phyloP scores from a whole-genome alignment of 2,113 vertebrate genomes.

The Theristicus caerulescens region DNA sequence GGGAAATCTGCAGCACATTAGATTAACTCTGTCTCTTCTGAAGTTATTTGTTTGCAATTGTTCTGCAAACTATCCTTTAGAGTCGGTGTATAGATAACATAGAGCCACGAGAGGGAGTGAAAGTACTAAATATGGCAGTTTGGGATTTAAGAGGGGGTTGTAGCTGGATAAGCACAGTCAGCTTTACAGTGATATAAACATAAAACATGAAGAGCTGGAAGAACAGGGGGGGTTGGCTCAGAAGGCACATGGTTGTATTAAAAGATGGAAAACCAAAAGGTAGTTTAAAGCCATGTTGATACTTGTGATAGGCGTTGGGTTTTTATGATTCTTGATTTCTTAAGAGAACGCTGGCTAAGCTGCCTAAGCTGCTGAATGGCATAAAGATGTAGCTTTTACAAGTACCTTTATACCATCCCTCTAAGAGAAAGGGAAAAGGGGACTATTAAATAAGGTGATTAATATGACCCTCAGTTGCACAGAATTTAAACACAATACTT shows the following conservation, averaged over 20 bases:
- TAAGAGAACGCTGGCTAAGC: neutral
- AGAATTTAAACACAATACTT: neutral
- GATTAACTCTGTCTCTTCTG: too few species aligned
- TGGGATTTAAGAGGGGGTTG: neutral
- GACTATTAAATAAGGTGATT: neutral
- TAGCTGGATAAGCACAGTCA: neutral
- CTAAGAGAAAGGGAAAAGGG: neutral
- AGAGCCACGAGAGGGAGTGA: conserved; percentile 49
- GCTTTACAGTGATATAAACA: neutral
- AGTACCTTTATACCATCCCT: neutral
- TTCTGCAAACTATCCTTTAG: neutral
- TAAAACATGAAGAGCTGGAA: neutral
- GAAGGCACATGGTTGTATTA: neutral
- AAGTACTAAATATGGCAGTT: neutral
- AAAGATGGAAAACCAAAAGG: neutral
- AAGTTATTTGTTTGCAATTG: neutral
- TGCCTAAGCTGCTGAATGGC: neutral
- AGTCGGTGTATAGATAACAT: fast-evolving
- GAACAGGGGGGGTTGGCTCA: neutral
- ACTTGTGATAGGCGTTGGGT: neutral
- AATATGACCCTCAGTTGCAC: neutral
- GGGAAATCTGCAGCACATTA: neutral
- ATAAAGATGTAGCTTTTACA: neutral
- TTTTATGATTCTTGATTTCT: neutral
- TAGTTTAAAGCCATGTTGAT: neutral